Conservation (phyloP, 2,888 invertebrate species). For the Athalia cordata region DNA sequence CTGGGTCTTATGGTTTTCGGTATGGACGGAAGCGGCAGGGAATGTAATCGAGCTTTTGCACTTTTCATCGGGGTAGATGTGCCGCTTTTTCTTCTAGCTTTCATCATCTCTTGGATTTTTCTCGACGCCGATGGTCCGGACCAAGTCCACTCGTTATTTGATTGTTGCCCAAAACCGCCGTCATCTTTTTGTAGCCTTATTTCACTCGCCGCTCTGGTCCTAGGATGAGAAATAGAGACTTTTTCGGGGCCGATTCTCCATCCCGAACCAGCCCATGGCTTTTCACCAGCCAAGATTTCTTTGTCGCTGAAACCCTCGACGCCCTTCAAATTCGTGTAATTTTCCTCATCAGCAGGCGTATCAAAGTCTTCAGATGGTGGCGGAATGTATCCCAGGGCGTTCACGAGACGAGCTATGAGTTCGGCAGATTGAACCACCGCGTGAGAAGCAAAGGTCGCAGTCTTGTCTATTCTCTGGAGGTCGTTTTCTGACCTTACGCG, state of each 20-base stretch:
- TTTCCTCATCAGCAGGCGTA: constrained; percentile 49
- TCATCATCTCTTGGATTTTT: constrained; percentile 76
- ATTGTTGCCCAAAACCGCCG: constrained; percentile 67
- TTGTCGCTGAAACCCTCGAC: constrained; percentile 84
- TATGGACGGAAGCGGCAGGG: constrained; percentile 62
- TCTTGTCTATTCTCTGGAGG: constrained; percentile 85
- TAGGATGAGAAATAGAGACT: constrained; percentile 69
- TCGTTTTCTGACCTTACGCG: constrained; percentile 88
- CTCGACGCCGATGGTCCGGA: constrained; percentile 80
- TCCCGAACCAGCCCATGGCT: constrained; percentile 67
- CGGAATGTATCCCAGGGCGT: constrained; percentile 80
- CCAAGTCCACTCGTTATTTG: constrained; percentile 79
- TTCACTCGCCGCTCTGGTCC: constrained; percentile 80
- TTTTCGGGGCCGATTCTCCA: constrained; percentile 77
- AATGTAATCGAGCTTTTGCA: constrained; percentile 63
- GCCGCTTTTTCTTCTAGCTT: constrained; percentile 56
- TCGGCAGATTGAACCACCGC: constrained; percentile 86
- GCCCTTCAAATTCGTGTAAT: constrained; percentile 66
- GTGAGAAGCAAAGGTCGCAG: constrained; percentile 83
- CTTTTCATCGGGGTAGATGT: constrained; percentile 52
- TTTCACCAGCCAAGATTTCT: constrained; percentile 84
- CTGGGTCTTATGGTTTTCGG: constrained; percentile 61
- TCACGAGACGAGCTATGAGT: constrained; percentile 84
- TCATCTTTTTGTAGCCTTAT: constrained; percentile 68
- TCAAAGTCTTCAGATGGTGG: constrained; percentile 63